Conservation (phyloP, 2,797 vertebrate species). For the Tachyglossus aculeatus region DNA sequence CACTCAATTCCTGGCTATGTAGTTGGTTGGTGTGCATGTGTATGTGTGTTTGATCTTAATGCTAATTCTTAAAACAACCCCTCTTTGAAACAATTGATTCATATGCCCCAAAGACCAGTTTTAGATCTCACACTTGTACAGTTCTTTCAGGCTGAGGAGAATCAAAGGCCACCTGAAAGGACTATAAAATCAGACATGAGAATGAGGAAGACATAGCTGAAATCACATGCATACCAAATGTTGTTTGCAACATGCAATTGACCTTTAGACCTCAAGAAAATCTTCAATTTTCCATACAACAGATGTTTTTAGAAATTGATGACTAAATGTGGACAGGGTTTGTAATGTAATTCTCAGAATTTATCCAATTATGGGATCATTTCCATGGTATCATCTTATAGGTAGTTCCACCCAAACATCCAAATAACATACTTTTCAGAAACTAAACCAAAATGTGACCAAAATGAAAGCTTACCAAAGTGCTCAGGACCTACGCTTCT, state of each 20-base stretch:
- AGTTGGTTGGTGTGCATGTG: too few species aligned
- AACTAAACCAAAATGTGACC: slow-evolving; percentile 39
- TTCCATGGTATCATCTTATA: slow-evolving; percentile 55
- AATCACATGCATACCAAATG: slow-evolving; percentile 30
- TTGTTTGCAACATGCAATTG: slow-evolving; percentile 46
- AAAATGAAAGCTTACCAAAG: slow-evolving; percentile 48
- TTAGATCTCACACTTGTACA: neutral
- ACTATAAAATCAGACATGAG: slow-evolving; percentile 57
- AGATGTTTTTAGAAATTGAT: slow-evolving; percentile 58
- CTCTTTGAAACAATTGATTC: neutral
- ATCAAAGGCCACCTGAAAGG: slow-evolving; percentile 17
- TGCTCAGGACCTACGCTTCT: slow-evolving; percentile 51
- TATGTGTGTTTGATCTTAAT: neutral
- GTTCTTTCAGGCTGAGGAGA: slow-evolving; percentile 39
- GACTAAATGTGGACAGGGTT: slow-evolving; percentile 68
- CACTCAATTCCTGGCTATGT: neutral
- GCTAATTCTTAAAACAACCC: slow-evolving; percentile 5
- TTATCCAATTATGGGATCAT: slow-evolving; percentile 60
- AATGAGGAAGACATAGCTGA: slow-evolving; percentile 14
- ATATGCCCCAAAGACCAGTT: neutral
- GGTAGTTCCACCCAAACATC: slow-evolving; percentile 32
- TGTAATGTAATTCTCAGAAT: slow-evolving; percentile 73
- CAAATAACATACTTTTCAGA: slow-evolving; percentile 25
- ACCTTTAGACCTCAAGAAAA: slow-evolving; percentile 36
- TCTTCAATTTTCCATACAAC: slow-evolving; percentile 36